These are phyloP conservation scores for Nematostella vectensis DNA, from an alignment of 92 coral and sea anemone genomes.

Conservation along the genomic window DNA sequence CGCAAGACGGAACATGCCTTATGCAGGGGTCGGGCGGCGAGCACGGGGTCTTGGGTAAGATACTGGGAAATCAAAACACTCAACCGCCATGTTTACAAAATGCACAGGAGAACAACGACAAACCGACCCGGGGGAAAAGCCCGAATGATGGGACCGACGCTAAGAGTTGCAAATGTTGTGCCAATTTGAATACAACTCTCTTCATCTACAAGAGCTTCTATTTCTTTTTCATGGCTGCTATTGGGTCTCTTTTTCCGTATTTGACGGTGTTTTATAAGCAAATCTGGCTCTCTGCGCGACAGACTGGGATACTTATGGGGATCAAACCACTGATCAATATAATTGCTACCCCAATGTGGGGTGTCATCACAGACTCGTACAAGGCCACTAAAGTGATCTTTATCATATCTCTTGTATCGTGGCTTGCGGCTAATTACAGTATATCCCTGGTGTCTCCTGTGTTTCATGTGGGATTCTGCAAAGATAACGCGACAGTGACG, in stretches of 20 bases:
- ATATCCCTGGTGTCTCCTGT: constrained; percentile 63
- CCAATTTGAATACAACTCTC: constrained; percentile 37
- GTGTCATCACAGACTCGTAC: constrained; percentile 65
- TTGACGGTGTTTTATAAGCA: constrained; percentile 90
- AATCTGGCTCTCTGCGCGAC: constrained; percentile 78
- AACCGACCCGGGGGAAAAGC: too few relatives aligned
- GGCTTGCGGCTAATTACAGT: constrained; percentile 71
- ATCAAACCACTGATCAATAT: constrained; percentile 73
- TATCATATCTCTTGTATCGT: constrained; percentile 58
- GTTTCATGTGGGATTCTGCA: constrained; percentile 48
- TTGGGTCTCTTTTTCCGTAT: constrained; percentile 83
- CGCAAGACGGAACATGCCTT: too few relatives aligned
- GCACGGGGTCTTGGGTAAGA: too few relatives aligned
- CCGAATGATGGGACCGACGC: too few relatives aligned
- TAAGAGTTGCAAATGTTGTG: constrained; percentile 33
- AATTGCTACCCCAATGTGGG: constrained; percentile 79
- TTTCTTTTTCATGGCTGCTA: constrained; percentile 76
- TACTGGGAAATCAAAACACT: too few relatives aligned
- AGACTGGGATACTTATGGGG: constrained; percentile 84
- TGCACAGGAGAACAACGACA: too few relatives aligned
- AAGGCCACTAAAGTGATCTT: constrained; percentile 55
- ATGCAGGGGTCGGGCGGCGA: too few relatives aligned
- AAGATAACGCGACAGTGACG: constrained; percentile 56
- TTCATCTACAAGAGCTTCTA: constrained; percentile 72
- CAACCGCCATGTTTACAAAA: too few relatives aligned